Percentiles rank a stretch among this genome's conserved stretches.
Conservation (phyloP, 2,888 invertebrate genomes). For the Hyposoter didymator region DNA sequence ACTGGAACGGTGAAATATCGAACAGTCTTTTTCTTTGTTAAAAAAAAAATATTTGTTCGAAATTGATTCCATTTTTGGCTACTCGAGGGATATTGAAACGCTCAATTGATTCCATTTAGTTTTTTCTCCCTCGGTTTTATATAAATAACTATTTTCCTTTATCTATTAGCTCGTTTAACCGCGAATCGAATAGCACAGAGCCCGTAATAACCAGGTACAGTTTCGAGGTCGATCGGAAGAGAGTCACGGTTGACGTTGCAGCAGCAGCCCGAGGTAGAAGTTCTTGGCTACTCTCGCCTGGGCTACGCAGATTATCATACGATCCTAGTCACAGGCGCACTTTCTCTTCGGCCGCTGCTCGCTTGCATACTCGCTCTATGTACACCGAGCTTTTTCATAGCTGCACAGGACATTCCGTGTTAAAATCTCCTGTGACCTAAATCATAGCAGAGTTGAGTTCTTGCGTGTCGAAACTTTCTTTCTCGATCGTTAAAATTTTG, state of each 20-base stretch:
- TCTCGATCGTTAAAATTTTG: neutral
- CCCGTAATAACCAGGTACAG: conserved; percentile 60
- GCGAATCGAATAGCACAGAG: conserved; percentile 47
- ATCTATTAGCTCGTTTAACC: conserved; percentile 46
- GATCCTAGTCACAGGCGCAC: conserved; percentile 68
- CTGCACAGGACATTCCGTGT: conserved; percentile 7
- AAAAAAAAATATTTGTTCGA: neutral
- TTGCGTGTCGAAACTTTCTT: neutral
- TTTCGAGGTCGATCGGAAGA: conserved; percentile 80
- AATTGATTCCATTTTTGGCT: neutral
- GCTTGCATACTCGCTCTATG: conserved; percentile 30
- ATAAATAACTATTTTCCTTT: conserved; percentile 32
- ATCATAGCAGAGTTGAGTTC: neutral
- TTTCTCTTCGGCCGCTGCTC: conserved; percentile 74
- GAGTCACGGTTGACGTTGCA: conserved; percentile 72
- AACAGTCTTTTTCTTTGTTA: neutral
- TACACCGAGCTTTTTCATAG: conserved; percentile 33
- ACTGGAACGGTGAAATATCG: too few relatives aligned
- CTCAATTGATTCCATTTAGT: neutral
- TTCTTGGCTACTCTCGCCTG: conserved; percentile 79
- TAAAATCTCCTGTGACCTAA: neutral
- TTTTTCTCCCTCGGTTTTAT: conserved; percentile 16
- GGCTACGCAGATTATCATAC: conserved; percentile 39
- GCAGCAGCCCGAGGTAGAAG: conserved; percentile 74
- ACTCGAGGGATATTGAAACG: neutral